Evolutionary conservation across 2,113 vertebrate genomes (phyloP).

Genomic region (Lepus europaeus): DNA sequence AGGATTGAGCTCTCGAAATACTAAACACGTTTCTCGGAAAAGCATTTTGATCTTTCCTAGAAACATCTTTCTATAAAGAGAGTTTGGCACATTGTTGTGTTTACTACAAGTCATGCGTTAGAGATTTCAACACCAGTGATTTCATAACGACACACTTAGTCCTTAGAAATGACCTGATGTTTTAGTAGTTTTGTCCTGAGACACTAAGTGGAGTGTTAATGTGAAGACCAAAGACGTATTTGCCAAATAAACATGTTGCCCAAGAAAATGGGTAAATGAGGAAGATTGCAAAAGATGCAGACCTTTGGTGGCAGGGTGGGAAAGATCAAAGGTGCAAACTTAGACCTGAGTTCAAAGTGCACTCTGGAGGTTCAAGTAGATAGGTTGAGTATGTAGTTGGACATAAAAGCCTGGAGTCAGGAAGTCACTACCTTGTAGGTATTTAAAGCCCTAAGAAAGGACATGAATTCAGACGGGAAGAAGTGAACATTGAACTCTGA

Average conservation of each 20-base stretch:
- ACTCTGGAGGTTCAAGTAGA: neutral
- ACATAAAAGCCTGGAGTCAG: neutral
- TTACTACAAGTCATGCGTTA: neutral
- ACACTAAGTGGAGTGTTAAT: neutral
- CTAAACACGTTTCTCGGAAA: neutral
- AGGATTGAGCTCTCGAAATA: neutral
- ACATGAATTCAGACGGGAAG: neutral
- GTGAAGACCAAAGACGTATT: neutral
- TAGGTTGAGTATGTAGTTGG: neutral
- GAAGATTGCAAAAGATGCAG: neutral
- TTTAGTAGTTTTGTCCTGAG: constrained; percentile 15
- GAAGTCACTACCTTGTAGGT: neutral
- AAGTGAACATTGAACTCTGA: neutral
- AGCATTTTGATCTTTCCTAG: neutral
- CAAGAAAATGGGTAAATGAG: neutral
- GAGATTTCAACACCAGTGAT: neutral
- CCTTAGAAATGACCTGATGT: neutral
- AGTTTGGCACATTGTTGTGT: neutral
- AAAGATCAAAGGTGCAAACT: neutral
- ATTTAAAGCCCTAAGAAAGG: neutral
- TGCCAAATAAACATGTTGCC: neutral
- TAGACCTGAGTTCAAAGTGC: neutral
- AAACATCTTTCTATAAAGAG: neutral
- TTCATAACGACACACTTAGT: neutral
- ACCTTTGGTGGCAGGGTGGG: accelerated